Percentiles rank a stretch among this genome's conserved stretches.
phyloP scores from a whole-genome alignment of 1,140 invertebrate species.

The Drosophila nebulosa region DNA sequence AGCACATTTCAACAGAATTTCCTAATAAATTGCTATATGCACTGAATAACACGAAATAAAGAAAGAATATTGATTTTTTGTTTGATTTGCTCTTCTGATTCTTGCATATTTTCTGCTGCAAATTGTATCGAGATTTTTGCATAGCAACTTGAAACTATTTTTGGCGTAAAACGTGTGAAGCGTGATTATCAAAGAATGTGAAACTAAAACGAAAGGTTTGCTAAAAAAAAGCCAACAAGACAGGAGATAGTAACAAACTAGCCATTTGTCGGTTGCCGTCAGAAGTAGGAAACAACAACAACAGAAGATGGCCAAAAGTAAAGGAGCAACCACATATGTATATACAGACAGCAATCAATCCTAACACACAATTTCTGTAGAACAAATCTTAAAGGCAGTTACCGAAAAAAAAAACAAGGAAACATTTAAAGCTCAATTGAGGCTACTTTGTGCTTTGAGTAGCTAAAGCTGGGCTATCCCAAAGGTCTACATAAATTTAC shows the following conservation, averaged over 20 bases:
- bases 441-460: neutral
- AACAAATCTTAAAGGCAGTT: neutral
- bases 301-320: neutral
- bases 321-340: neutral
- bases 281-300: neutral
- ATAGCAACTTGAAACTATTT: constrained; percentile 21
- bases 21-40: constrained; percentile 80
- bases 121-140: constrained; percentile 26
- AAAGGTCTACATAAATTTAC: too few species aligned
- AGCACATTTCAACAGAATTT: constrained; percentile 81
- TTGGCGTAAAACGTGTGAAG: neutral
- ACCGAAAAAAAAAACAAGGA: neutral
- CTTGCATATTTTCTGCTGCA: neutral
- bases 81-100: constrained; percentile 32
- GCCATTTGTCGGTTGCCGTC: neutral
- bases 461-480: too few species aligned
- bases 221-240: neutral
- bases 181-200: neutral
- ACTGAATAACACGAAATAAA: constrained; percentile 68
- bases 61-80: constrained; percentile 57
- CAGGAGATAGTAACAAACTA: neutral
- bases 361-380: neutral
- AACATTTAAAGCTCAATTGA: neutral
- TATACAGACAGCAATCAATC: neutral
- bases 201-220: neutral